phyloP scores from a whole-genome alignment of 1,140 invertebrate species.

The Rhopalosiphum maidis region DNA sequence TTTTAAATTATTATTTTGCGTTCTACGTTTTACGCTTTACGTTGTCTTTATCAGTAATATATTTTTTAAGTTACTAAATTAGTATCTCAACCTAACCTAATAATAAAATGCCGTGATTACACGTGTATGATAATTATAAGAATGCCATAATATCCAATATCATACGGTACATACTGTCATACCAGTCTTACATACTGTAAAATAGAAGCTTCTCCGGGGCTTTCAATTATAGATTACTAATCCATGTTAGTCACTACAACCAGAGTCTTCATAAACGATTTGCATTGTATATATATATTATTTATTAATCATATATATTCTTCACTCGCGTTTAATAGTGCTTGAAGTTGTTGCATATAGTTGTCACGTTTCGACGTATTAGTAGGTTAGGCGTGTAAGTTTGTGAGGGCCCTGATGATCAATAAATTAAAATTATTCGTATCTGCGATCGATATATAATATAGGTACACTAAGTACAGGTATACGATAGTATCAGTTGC shows the following conservation, averaged over 20 bases:
- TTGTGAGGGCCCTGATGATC: neutral
- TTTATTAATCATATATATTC: neutral
- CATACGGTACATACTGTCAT: too few species aligned
- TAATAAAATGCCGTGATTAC: neutral
- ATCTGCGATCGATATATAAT: neutral
- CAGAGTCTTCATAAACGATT: neutral
- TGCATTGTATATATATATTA: neutral
- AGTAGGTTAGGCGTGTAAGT: neutral
- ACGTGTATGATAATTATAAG: neutral
- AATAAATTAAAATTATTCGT: neutral
- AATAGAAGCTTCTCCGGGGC: neutral
- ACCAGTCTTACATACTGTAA: neutral
- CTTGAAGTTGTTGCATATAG: neutral
- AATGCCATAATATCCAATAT: neutral
- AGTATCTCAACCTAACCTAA: too few species aligned
- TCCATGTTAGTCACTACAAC: neutral
- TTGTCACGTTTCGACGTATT: neutral
- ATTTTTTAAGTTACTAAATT: too few species aligned
- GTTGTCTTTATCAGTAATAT: neutral
- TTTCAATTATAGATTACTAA: neutral
- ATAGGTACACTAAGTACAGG: neutral
- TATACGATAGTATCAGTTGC: neutral
- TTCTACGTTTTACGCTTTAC: too few species aligned
- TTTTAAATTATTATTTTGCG: too few species aligned
- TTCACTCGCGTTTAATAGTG: neutral